Evolutionary conservation across 1,140 invertebrate genomes (phyloP), one percentile per base, ranked within the genome.

Genomic region (Mercenaria mercenaria): DNA sequence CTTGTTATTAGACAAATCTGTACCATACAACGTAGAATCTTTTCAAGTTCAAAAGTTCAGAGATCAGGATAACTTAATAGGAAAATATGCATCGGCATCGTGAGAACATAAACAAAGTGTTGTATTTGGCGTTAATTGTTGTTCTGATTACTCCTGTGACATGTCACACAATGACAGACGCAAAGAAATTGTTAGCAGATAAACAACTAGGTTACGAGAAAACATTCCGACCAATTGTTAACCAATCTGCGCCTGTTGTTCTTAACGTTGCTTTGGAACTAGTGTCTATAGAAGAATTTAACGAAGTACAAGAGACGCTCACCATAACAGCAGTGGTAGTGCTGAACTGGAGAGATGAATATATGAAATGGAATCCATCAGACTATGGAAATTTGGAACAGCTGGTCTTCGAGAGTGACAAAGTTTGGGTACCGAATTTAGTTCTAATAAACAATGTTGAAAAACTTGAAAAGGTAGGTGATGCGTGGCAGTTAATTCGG

Each of bases 401-500:
- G 23, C 26, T 88, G 0, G 1, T 32, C 4, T 20, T 79, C 23
- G 15, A 26, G 34, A 64, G 59, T 59, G 39, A 69, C 15, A 47
- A 47, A 6, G 56, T 88, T 13, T 88, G 86, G 86, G 50, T 32
- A n/a, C 86, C 86, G 0, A 41, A 67, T 43, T 47, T 88, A 4
- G 20, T 67, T 29, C 29, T 52, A 8, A 59, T 32, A 61, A 52
- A 39, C 41, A 47, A 50, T 43, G 8, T 34, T 34, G 13, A 76
- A 32, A 56, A 81, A 61, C 18, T 50, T 18, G 8, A 20, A 50
- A 29, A 52, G 26, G 37, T 80, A 47, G 26, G 32, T 6, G 39
- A 69, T 64, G 95, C 99, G 98, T 96, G 99, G 99, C 29, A 98
- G 98, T 96, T 98, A 99, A 61, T 97, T 98, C 67, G 99, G 98